A percentile compares a stretch with the other conserved stretches of the same genome.
Conservation (phyloP, 2,888 invertebrate genomes). For the Aspidiotus rigidus region DNA sequence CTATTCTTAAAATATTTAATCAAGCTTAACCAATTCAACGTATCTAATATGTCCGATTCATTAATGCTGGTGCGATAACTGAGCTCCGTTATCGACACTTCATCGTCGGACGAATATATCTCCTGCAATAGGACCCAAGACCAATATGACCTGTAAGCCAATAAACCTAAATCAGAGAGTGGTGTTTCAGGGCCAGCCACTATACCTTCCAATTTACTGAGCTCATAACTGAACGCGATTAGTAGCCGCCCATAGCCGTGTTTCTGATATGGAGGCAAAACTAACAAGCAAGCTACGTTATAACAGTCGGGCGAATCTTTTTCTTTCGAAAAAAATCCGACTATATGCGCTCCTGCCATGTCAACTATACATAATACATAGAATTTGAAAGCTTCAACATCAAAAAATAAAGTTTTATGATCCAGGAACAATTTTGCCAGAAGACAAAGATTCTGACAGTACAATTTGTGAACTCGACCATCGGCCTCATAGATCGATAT, state of each 20-base stretch:
- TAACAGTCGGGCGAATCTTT: constrained; percentile 84
- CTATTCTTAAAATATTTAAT: constrained; percentile 99
- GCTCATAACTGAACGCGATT: constrained; percentile 95
- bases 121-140: constrained; percentile 88
- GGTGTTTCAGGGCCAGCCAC: constrained; percentile 99
- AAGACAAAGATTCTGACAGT: constrained; percentile 92
- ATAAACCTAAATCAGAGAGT: constrained; percentile 86
- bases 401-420: constrained; percentile 95
- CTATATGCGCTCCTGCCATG: constrained; percentile 84
- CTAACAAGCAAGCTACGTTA: constrained; percentile 91
- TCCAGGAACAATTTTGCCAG: constrained; percentile 93
- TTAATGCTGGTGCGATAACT: constrained; percentile 79
- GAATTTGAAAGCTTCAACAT: constrained; percentile 94
- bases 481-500: constrained; percentile 95
- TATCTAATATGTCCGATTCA: constrained; percentile 89
- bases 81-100: constrained; percentile 85
- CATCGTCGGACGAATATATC: constrained; percentile 71
- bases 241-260: constrained; percentile 94
- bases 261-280: constrained; percentile 90
- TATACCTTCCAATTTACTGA: constrained; percentile 81
- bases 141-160: constrained; percentile 97
- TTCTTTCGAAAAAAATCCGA: constrained; percentile 93
- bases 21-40: constrained; percentile 94
- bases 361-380: constrained; percentile 92
- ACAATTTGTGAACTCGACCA: constrained; percentile 88